A percentile compares a stretch with the other conserved stretches of the same genome.
These are phyloP conservation scores for Heterohyrax brucei DNA, from an alignment of 2,797 vertebrate species.

Conservation along the genomic window DNA sequence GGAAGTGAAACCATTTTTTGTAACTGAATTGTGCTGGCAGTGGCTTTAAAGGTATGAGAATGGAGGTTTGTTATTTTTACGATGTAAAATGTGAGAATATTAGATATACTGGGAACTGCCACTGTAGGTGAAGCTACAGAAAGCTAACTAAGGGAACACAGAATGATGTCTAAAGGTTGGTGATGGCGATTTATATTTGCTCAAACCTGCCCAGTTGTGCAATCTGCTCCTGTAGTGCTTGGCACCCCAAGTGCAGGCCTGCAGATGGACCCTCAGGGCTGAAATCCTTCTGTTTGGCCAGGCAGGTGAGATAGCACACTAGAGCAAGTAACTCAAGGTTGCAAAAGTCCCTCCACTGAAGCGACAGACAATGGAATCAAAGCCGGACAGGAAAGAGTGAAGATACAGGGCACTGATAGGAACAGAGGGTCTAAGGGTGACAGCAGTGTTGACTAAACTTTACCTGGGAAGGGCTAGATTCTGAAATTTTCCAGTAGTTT, in stretches of 20 bases:
- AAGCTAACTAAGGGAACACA: neutral
- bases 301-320: neutral
- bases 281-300: neutral
- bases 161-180: neutral
- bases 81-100: conserved; percentile 12
- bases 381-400: neutral
- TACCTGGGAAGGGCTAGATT: neutral
- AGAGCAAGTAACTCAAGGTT: neutral
- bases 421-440: neutral
- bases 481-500: conserved; percentile 11
- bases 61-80: neutral
- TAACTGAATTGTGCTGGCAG: neutral
- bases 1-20: neutral
- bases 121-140: neutral
- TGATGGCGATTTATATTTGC: neutral
- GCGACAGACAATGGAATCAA: neutral
- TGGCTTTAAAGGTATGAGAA: neutral
- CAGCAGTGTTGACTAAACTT: neutral
- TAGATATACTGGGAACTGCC: neutral
- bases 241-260: neutral
- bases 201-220: neutral
- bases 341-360: neutral
- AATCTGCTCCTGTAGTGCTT: neutral
- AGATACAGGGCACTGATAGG: neutral
- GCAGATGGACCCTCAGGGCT: neutral